Base-by-base conservation (phyloP, 2,797 vertebrate species). In the Onychomys arenicola region DNA sequence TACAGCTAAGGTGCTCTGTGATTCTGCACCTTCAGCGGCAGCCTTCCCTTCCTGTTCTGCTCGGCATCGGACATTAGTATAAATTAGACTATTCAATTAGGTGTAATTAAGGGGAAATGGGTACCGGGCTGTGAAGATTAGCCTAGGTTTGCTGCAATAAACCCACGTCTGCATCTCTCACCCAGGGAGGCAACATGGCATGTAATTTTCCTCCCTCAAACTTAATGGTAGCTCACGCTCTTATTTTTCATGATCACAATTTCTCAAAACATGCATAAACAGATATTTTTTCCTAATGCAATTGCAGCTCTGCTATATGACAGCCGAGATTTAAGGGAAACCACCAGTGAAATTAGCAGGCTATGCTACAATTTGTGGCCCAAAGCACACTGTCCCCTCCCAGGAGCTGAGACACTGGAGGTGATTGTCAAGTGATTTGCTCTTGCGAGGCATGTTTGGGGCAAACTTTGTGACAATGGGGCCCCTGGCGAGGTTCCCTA, bases 161-260 rank as follows among this genome's bases (percentile, higher is more conserved):
- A 93, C 78, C n/a, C 8, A 11, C 90, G 90, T 81, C 89, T 19
- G 5, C 34, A 57, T 85, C 92, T 13, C 77, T 80, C 16, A 73
- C 93, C 90, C 34, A 9, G 55, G 40, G 49, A 90, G 52, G 87
- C 85, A 14, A 71, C 5, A 9, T 52, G 75, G 52, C 73, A 61
- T 34, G 73, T 69, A 52, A 61, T 94, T 87, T 83, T 29, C 27
- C 67, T 97, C 87, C 16, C 93, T 90, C 13, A 91, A 94, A 90
- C 34, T 86, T 97, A 94, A 83, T 89, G 40, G 77, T 92, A 82
- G 65, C 49, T 95, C 75, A 57, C 23, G 13, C 91, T 94, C 63
- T 73, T 73, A 40, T 92, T 97, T 97, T 96, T 84, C 73, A 83
- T 91, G 97, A 96, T 94, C 73, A 6, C 94, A 96, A 94, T 91